Percentiles rank a stretch among this genome's conserved stretches.
Evolutionary conservation across 2,113 vertebrate species (phyloP).

Genomic region (Aepyceros melampus): DNA sequence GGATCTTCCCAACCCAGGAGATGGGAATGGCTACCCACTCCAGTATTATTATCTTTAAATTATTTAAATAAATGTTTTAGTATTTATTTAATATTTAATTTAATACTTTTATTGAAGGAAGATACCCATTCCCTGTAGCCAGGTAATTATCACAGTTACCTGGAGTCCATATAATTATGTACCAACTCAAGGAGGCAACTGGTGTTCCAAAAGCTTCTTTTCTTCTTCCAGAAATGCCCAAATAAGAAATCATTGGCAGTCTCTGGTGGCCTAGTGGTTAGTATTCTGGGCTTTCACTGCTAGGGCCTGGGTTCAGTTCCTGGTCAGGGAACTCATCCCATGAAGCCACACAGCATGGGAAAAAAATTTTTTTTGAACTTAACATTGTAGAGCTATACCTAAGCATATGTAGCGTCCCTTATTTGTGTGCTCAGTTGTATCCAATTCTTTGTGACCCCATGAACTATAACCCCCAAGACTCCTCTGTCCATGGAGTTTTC

Average conservation of each 20-base stretch:
- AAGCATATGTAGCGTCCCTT: background rate
- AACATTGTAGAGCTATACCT: background rate
- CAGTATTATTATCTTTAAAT: background rate
- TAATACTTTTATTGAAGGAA: background rate
- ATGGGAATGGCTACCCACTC: background rate
- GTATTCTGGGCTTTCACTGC: background rate
- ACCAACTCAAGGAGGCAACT: background rate
- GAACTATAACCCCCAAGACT: background rate
- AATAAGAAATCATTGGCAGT: background rate
- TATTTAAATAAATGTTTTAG: background rate
- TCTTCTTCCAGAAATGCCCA: background rate
- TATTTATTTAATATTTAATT: background rate
- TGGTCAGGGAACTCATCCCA: background rate
- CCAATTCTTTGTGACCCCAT: background rate
- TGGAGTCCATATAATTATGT: background rate
- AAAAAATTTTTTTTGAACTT: background rate
- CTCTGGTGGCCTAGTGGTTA: background rate
- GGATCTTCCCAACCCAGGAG: background rate
- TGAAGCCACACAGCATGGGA: background rate
- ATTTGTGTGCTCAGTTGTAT: background rate
- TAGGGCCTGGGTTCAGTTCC: background rate
- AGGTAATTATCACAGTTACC: background rate
- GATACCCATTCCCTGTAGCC: background rate
- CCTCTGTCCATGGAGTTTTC: background rate
- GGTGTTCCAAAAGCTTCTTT: background rate